Evolutionary conservation across 92 coral and sea anemone genomes (phyloP).

Genomic region (Zoanthus sansibaricus): DNA sequence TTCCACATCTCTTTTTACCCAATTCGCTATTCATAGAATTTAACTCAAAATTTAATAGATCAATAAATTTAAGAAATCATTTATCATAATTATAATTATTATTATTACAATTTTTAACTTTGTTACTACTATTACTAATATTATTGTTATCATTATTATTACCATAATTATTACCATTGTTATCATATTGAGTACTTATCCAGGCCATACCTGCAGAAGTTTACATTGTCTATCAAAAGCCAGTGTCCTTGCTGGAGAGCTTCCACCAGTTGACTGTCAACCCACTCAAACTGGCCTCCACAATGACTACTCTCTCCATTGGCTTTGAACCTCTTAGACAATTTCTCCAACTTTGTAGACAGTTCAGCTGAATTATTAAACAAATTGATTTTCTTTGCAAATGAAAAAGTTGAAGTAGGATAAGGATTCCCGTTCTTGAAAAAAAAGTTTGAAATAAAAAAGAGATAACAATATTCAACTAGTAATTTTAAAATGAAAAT

Average conservation of each 20-base stretch:
- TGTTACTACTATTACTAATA: too few species aligned
- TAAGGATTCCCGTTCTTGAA: background rate
- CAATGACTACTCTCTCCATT: conserved; percentile 86
- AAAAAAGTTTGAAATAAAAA: too few species aligned
- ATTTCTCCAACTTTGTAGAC: conserved; percentile 20
- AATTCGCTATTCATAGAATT: too few species aligned
- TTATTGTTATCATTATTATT: background rate
- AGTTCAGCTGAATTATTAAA: conserved; percentile 14
- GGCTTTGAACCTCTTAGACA: conserved; percentile 58
- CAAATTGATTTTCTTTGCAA: background rate
- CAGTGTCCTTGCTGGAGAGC: conserved; percentile 90
- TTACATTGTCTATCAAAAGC: conserved; percentile 97
- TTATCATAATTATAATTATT: background rate
- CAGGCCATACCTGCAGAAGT: conserved; percentile 91
- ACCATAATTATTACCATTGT: background rate
- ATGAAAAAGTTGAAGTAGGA: background rate
- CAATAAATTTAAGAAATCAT: too few species aligned
- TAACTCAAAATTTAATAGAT: too few species aligned
- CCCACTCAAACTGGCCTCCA: conserved; percentile 99
- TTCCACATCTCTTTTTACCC: too few species aligned
- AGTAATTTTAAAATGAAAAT: too few species aligned
- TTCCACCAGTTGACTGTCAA: conserved; percentile 95
- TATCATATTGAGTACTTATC: background rate
- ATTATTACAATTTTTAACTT: background rate
- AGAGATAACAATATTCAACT: too few species aligned